A percentile compares a stretch with the other conserved stretches of the same genome.
Evolutionary conservation across 2,888 invertebrate species (phyloP).

Genomic region (Bellardia bayeri): DNA sequence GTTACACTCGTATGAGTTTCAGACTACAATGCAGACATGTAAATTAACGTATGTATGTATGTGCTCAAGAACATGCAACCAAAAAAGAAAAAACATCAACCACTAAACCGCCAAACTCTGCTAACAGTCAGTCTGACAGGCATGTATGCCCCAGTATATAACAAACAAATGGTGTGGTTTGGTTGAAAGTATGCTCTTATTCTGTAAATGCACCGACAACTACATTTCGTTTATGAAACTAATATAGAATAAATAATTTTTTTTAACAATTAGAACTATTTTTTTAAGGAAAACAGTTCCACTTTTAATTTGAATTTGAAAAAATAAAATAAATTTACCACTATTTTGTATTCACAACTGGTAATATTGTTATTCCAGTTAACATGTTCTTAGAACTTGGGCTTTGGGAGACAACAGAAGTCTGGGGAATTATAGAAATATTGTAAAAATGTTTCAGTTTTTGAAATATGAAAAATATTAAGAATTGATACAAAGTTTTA

Average conservation of each 20-base stretch:
- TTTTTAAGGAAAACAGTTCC: background rate
- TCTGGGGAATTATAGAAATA: no score
- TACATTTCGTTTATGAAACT: conserved; percentile 11
- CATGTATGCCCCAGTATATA: conserved; percentile 29
- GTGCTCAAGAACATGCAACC: conserved; percentile 24
- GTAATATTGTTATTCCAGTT: conserved; percentile 2
- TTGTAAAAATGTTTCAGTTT: no score
- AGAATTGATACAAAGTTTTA: no score
- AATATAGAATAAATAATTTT: conserved; percentile 55
- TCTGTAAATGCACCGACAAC: background rate
- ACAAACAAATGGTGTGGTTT: background rate
- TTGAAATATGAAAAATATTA: no score
- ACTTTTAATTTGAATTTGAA: background rate
- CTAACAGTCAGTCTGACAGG: conserved; percentile 16
- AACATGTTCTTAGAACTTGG: no score
- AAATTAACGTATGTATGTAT: background rate
- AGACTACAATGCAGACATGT: conserved; percentile 18
- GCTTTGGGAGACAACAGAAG: no score
- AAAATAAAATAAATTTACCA: background rate
- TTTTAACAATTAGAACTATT: background rate
- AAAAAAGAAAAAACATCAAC: conserved; percentile 25
- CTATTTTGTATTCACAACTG: background rate
- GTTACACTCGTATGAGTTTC: conserved; percentile 36
- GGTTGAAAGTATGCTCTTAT: background rate
- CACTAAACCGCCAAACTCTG: conserved; percentile 45